phyloP scores from a whole-genome alignment of 2,113 vertebrate genomes.

The rat (Rattus norvegicus) region DNA sequence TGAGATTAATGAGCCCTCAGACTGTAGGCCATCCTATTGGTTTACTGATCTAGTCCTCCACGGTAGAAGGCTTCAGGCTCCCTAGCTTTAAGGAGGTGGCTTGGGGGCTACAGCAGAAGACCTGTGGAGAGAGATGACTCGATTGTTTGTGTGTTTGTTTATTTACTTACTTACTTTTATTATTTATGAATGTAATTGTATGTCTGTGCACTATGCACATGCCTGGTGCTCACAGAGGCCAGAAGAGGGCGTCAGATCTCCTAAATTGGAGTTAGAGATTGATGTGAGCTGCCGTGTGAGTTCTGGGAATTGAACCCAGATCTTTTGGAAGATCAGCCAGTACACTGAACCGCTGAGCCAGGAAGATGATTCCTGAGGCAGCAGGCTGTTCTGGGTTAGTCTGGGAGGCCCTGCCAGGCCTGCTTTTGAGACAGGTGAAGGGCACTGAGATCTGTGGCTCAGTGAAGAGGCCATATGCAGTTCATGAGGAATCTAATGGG shows the following conservation, averaged over 20 bases:
- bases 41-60: slow-evolving; percentile 20
- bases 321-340: not conserved
- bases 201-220: not conserved
- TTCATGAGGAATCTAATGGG: not conserved
- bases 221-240: not conserved
- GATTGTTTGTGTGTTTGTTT: not conserved
- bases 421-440: not conserved
- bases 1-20: not conserved
- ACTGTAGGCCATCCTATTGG: not conserved
- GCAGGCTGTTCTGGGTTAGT: not conserved
- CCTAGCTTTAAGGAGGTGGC: slow-evolving; percentile 22
- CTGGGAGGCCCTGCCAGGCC: not conserved
- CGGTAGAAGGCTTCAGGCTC: slow-evolving; percentile 26
- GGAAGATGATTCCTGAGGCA: not conserved
- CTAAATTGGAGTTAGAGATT: not conserved
- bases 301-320: not conserved
- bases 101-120: not conserved
- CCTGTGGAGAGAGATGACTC: not conserved
- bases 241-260: not conserved
- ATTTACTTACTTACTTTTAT: not conserved
- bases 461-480: not conserved
- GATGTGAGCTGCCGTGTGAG: not conserved
- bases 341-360: not conserved
- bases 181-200: not conserved
- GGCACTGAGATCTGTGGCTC: not conserved